Evolutionary conservation across 2,888 invertebrate species (phyloP), one percentile per base, ranked within the genome.

Genomic region (Aspidapion aeneum): DNA sequence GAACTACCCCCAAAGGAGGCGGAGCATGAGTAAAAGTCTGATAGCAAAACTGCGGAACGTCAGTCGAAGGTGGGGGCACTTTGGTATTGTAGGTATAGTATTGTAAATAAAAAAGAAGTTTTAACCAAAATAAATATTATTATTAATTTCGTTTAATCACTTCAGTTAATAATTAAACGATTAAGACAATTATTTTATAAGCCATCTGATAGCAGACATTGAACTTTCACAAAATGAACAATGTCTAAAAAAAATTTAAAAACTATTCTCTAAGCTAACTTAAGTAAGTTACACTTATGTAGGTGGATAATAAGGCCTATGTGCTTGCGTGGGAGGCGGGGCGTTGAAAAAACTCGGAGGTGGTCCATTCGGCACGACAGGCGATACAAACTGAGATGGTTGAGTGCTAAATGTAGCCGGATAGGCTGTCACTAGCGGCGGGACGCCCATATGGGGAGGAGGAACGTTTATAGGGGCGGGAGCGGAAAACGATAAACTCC

Each of bases 351-450:
- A 78, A 74, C 64, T 79, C 1, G 82, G 82, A 0, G 83, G 69
- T 18, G 68, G 68, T 18, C 55, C 82, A 1, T 67, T 68, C 0
- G 83, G 71, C 66, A 83, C 83, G 62, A 82, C 79, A 21, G 82
- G 68, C 12, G 80, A 73, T 66, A 79, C 70, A 1, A 77, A 75
- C 56, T 73, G 77, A 2, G 73, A 2, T 18, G 63, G 58, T 18
- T 78, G 74, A 70, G 74, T 79, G 7, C 77, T 76, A 12, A 70
- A 68, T 17, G 74, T 75, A 2, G 75, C 77, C 1, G 78, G 75
- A 2, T 74, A 75, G 22, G 72, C 57, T 22, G 77, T 71, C 62
- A 79, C 80, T 9, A 81, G 80, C 66, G 82, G 84, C 60, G 80
- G 80, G 58, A 83, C 78, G 1, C 80, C 67, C 62, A 77, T 68